Conservation (phyloP, 2,113 vertebrate species). For the Amphilophus citrinellus region DNA sequence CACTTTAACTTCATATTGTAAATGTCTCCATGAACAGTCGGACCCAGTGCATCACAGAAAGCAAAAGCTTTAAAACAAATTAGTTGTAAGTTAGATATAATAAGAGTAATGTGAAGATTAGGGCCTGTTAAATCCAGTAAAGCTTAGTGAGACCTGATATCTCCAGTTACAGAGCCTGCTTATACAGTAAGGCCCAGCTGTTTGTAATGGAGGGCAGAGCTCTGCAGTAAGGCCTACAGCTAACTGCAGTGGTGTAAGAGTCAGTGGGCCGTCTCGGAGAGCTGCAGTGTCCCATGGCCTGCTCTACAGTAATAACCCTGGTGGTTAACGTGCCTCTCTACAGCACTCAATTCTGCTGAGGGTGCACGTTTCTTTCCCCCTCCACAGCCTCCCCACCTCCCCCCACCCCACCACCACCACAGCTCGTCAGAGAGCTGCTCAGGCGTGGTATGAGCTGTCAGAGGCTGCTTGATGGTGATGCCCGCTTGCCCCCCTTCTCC, state of each 20-base stretch:
- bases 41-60: neutral
- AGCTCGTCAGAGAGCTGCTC: conserved; percentile 77
- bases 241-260: conserved; percentile 71
- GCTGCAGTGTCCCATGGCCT: conserved; percentile 76
- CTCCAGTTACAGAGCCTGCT: neutral
- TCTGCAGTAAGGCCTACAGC: conserved; percentile 68
- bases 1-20: neutral
- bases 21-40: neutral
- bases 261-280: conserved; percentile 71
- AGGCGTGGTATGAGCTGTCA: conserved; percentile 87
- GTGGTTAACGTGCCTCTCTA: conserved; percentile 73
- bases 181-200: conserved; percentile 38
- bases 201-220: conserved; percentile 51
- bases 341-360: conserved; percentile 79
- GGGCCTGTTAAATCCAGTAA: neutral
- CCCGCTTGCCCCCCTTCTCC: conserved; percentile 66
- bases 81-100: neutral
- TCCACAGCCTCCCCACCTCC: conserved; percentile 4
- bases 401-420: conserved; percentile 42
- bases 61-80: neutral
- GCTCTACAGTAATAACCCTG: conserved; percentile 80
- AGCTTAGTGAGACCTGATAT: neutral
- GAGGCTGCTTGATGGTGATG: conserved; percentile 80
- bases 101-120: neutral
- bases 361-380: conserved; percentile 67